Percentiles rank a stretch among this genome's conserved stretches.
Conservation (phyloP, 2,797 vertebrate species). For the Aplochiton taeniatus region DNA sequence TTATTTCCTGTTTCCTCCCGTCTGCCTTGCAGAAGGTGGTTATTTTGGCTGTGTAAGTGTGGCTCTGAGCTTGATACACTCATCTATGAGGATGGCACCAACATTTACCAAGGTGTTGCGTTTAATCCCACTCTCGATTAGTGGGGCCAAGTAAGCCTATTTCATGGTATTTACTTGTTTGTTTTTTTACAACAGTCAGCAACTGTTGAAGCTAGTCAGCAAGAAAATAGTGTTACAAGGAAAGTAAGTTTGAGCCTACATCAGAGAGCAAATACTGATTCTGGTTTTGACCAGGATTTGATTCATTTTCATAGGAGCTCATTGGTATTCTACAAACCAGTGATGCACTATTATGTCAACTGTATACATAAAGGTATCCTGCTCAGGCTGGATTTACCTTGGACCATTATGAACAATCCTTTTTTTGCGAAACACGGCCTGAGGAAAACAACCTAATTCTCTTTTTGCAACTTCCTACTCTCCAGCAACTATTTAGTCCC, state of each 20-base stretch:
- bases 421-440: too few species aligned
- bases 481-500: conserved; percentile 75
- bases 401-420: too few species aligned
- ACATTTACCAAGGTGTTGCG: conserved; percentile 69
- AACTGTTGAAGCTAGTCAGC: conserved; percentile 43
- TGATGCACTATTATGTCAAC: too few species aligned
- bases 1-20: neutral
- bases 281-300: conserved; percentile 38
- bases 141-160: conserved; percentile 61
- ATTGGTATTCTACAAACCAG: too few species aligned
- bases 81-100: conserved; percentile 63
- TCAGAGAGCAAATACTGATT: conserved; percentile 28
- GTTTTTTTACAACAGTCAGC: conserved; percentile 52
- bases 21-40: conserved; percentile 17
- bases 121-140: conserved; percentile 65
- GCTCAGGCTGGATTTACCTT: too few species aligned
- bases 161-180: conserved; percentile 37
- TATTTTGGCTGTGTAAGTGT: too few species aligned
- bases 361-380: too few species aligned
- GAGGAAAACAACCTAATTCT: neutral
- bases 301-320: conserved; percentile 8
- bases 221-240: conserved; percentile 19
- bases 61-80: too few species aligned
- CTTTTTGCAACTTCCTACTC: neutral
- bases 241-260: neutral